A percentile compares a stretch with the other conserved stretches of the same genome.
Evolutionary conservation across 1,140 invertebrate genomes (phyloP).

Genomic region (Drosophila persimilis): DNA sequence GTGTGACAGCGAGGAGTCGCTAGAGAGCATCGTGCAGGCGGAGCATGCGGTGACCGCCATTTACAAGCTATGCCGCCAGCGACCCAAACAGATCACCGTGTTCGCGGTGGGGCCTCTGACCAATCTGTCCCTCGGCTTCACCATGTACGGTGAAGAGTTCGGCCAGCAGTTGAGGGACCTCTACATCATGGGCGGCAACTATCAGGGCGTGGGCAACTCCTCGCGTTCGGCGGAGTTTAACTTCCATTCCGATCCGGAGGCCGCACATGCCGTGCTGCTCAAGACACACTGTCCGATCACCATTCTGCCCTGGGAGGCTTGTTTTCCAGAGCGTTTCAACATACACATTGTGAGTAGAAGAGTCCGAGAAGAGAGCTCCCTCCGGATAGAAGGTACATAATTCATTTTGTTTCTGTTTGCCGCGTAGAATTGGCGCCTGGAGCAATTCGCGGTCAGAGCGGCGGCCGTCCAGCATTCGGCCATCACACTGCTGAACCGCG

Average conservation of each 20-base stretch:
- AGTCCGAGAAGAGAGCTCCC: no score
- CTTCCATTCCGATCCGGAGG: constrained; percentile 91
- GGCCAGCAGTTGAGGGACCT: constrained; percentile 86
- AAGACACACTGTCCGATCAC: constrained; percentile 85
- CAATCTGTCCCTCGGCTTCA: constrained; percentile 89
- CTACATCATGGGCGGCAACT: constrained; percentile 91
- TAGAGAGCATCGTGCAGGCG: constrained; percentile 49
- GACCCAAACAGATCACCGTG: constrained; percentile 84
- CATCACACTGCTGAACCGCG: constrained; percentile 84
- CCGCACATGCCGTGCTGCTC: constrained; percentile 88
- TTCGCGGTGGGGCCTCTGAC: constrained; percentile 90
- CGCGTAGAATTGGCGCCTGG: constrained; percentile 85
- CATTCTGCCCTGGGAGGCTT: constrained; percentile 87
- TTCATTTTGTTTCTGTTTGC: not conserved
- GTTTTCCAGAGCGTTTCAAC: constrained; percentile 77
- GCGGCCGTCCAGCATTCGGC: constrained; percentile 47
- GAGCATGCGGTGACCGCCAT: constrained; percentile 83
- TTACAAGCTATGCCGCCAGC: constrained; percentile 82
- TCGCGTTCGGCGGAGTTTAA: constrained; percentile 90
- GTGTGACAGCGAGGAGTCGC: constrained; percentile 2
- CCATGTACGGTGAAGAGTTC: constrained; percentile 87
- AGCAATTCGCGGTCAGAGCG: constrained; percentile 52
- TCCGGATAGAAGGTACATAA: not conserved
- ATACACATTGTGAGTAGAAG: constrained; percentile 84
- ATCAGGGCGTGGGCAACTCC: constrained; percentile 87